Conservation (phyloP, 2,888 invertebrate genomes). For the Horisme vitalbata region DNA sequence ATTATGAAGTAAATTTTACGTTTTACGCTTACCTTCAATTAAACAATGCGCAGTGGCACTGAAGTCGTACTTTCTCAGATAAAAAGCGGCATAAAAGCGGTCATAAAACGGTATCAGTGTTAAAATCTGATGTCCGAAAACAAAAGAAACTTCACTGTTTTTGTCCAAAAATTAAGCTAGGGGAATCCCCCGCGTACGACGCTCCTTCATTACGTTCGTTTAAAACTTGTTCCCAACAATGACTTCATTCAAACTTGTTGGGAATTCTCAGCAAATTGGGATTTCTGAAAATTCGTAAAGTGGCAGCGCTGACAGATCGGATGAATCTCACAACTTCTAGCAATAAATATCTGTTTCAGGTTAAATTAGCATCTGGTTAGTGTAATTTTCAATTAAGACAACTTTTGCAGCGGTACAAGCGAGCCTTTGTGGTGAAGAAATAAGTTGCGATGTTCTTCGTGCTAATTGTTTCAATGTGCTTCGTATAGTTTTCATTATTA, state of each 20-base stretch:
- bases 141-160: slow-evolving; percentile 17
- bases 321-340: slow-evolving; percentile 35
- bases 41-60: slow-evolving; percentile 6
- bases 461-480: slow-evolving; percentile 7
- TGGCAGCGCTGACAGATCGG: slow-evolving; percentile 28
- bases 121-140: slow-evolving; percentile 21
- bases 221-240: slow-evolving; percentile 31
- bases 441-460: slow-evolving; percentile 4
- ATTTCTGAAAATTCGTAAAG: slow-evolving; percentile 35
- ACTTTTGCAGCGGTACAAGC: slow-evolving; percentile 23
- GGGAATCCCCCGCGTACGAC: slow-evolving; percentile 19
- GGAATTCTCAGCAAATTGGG: slow-evolving; percentile 18
- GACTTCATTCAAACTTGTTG: slow-evolving; percentile 34
- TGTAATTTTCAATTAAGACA: slow-evolving; percentile 38
- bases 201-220: slow-evolving; percentile 23
- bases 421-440: slow-evolving; percentile 12
- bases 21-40: slow-evolving; percentile 11
- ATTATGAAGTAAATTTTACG: too few relatives aligned
- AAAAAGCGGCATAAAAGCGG: slow-evolving; percentile 11
- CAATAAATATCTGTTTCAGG: slow-evolving; percentile 38
- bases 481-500: background rate
- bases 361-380: slow-evolving; percentile 27
- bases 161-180: slow-evolving; percentile 8
- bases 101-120: slow-evolving; percentile 23
- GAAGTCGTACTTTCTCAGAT: slow-evolving; percentile 10